Evolutionary conservation across 2,888 invertebrate species (phyloP).

Genomic region (Mesorhabditis belari): DNA sequence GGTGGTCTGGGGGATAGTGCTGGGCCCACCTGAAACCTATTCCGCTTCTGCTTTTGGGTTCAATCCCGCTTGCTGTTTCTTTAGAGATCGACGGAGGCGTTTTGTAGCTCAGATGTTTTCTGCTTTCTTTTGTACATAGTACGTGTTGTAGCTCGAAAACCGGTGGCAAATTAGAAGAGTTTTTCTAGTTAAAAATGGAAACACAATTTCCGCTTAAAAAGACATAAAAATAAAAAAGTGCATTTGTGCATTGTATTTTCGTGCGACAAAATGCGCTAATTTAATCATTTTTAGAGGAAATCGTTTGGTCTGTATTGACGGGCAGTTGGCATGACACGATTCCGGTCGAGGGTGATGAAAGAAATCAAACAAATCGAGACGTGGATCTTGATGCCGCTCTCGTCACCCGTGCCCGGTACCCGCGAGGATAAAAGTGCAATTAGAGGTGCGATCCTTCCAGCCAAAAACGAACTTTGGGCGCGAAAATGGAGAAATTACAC

Average conservation of each 20-base stretch:
- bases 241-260: no score
- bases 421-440: conserved; percentile 77
- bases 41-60: no score
- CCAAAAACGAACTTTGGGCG: background rate
- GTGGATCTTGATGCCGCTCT: conserved; percentile 89
- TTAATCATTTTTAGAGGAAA: conserved; percentile 66
- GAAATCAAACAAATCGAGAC: conserved; percentile 97
- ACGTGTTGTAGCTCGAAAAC: no score
- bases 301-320: conserved; percentile 90
- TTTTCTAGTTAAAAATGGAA: conserved; percentile 1
- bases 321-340: conserved; percentile 54
- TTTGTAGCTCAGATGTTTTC: no score
- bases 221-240: background rate
- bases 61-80: no score
- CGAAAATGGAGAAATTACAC: background rate
- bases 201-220: background rate
- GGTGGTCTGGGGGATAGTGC: no score
- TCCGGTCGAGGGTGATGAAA: conserved; percentile 78
- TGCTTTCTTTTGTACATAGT: no score
- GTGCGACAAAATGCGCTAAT: background rate
- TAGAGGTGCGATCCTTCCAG: conserved; percentile 32
- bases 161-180: background rate
- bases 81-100: no score
- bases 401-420: conserved; percentile 95
- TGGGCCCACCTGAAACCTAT: no score